Evolutionary conservation across 1,140 invertebrate genomes (phyloP).

Genomic region (Drusus annulatus): DNA sequence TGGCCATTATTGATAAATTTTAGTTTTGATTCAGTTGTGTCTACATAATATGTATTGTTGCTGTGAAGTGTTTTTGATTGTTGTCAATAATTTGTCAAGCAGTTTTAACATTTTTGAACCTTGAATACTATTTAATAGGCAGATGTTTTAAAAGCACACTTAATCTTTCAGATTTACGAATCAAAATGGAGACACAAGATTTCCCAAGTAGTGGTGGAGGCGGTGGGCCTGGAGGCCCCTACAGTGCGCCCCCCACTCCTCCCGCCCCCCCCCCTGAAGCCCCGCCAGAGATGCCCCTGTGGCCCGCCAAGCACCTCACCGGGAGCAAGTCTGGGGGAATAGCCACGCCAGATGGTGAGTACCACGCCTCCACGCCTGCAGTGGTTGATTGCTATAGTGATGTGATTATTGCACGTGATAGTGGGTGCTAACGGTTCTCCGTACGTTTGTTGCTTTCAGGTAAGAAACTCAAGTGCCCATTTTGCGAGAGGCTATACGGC

Average conservation of each 20-base stretch:
- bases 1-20: too few species aligned
- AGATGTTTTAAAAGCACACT: neutral
- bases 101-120: too few species aligned
- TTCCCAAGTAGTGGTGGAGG: constrained; percentile 68
- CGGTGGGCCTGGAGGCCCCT: constrained; percentile 66
- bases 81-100: too few species aligned
- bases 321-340: constrained; percentile 71
- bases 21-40: too few species aligned
- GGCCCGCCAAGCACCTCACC: constrained; percentile 67
- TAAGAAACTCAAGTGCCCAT: constrained; percentile 92
- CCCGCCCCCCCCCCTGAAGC: constrained; percentile 58
- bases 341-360: constrained; percentile 68
- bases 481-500: constrained; percentile 92
- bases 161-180: constrained; percentile 70
- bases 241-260: constrained; percentile 62
- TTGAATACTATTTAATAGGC: neutral
- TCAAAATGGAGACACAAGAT: constrained; percentile 73
- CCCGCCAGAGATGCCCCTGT: constrained; percentile 65
- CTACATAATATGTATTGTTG: too few species aligned
- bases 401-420: neutral
- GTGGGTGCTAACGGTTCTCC: neutral
- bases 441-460: constrained; percentile 71
- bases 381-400: too few species aligned
- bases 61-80: too few species aligned
- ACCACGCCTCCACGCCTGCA: too few species aligned